Base-by-base conservation (phyloP, 2,113 vertebrate genomes). In the Pygoscelis antarcticus region DNA sequence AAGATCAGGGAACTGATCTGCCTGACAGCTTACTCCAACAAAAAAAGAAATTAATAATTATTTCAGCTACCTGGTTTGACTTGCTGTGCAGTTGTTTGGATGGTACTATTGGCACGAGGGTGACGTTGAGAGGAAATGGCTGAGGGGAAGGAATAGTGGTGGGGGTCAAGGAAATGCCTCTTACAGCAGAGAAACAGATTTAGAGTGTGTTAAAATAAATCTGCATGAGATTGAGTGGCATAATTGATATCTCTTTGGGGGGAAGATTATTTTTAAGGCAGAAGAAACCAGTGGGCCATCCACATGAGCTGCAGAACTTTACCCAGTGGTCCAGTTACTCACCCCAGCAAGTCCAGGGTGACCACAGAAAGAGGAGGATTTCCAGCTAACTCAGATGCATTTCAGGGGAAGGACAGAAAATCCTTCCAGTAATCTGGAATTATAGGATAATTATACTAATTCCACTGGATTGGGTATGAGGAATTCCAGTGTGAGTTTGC, bases 141-240 rank as follows among this genome's bases (percentile, higher is more conserved):
- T 84, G 27, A 84, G 52, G 40, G 76, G 66, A 72, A 72, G 61
- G n/a, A 52, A 20, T 44, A 54, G 54, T 25, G 36, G 18, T 12
- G 19, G 11, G 25, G 55, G 23, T 42, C 26, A 76, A 87, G 70
- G 74, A 93, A 90, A 69, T 36, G 18, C 44, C 29, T 84, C 36
- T 93, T 52, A 19, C 11, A 75, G 65, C 22, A 87, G 36, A 90
- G 52, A 71, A 91, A 36, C 40, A 30, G 51, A 42, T 89, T 79
- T 55, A 75, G n/a, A 19, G 71, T 72, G 52, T 70, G 51, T 72
- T 79, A 44, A 80, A 94, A 76, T 88, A 65, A 84, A 75, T 76
- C 81, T 87, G 8, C 13, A 4, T 58, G 75, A 88, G 44, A 36
- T 25, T 46, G 34, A 84, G 47, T 34, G 54, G 12, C 13, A 52